Base-by-base conservation (phyloP, 37 sponge, comb jelly and placozoan species). In the Halichondria panicea region DNA sequence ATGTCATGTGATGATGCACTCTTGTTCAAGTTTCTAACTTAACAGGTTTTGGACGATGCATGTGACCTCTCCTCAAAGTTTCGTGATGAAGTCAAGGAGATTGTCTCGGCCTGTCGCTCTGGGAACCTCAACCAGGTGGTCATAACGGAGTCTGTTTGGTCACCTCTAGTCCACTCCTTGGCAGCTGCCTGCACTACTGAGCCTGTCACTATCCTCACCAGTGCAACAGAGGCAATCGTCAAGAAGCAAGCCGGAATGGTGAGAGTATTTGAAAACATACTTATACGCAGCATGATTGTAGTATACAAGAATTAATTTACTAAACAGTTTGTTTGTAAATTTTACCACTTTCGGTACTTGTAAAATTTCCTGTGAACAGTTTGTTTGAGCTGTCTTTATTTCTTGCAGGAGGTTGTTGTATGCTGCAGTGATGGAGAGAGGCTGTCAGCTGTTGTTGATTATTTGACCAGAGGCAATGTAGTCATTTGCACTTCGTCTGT, bases 21-120 rank as follows among this genome's bases (percentile, higher is more conserved):
- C 11, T 48, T 48, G 11, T 48, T 15, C 52, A 48, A 48, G 13
- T 15, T 48, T 11, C 52, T 48, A 48, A 15, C 52, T 48, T 48
- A 22, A 1, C 18, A 84, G 84, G 84, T 87, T 35, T 48, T 87
- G 1, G 88, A 87, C 40, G 77, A 81, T 31, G 63, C 28, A 1
- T 64, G 74, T 18, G 7, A 25, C 34, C 71, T 87, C 27, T 35
- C 48, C 37, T 53, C 50, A 43, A 68, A 21, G 5, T 87, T 81
- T 55, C 48, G 61, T 46, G 32, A 4, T 46, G 82, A 76, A 45
- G 9, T 81, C 31, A 41, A 70, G 36, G 39, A 7, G 11, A 2
- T 79, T 3, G 36, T 12, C 31, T 11, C 72, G 55, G 50, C 34
- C 39, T 3, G 73, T 73, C 24, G 66, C 37, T 28, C 22, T 48